Conservation (phyloP, 1,140 invertebrate species). For the Nasonia giraulti region DNA sequence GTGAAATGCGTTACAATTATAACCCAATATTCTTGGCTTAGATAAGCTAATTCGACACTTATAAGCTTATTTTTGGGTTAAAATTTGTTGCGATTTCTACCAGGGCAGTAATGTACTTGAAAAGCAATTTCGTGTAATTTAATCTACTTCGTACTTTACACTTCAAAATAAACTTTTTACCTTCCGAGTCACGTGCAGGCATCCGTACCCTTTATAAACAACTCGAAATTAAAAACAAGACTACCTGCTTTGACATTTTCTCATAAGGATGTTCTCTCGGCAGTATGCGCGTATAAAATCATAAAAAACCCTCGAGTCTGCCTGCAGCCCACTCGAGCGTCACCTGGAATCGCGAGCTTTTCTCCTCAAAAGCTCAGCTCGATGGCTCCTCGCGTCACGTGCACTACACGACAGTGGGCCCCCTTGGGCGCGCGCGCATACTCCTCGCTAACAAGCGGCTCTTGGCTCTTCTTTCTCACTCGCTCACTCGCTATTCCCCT, state of each 20-base stretch:
- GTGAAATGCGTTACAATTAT: too few species aligned
- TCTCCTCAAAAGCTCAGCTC: too few species aligned
- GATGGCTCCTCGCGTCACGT: too few species aligned
- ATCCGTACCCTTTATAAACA: not conserved
- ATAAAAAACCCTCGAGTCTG: not conserved
- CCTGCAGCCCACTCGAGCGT: not conserved
- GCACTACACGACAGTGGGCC: too few species aligned
- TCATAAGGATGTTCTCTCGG: not conserved
- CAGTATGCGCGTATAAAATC: not conserved
- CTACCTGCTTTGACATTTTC: not conserved
- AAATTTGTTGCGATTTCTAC: too few species aligned
- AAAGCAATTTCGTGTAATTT: too few species aligned
- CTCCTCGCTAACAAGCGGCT: slow-evolving; percentile 19
- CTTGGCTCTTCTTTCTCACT: not conserved
- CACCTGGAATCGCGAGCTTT: not conserved
- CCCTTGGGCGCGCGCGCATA: not conserved
- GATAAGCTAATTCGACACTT: too few species aligned
- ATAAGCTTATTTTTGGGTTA: too few species aligned
- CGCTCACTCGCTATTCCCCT: too few species aligned
- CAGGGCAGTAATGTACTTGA: too few species aligned
- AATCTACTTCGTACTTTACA: not conserved
- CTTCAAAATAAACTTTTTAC: not conserved
- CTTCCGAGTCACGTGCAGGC: too few species aligned
- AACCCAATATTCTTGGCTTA: too few species aligned
- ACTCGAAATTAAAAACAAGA: not conserved